These are phyloP conservation scores for Callorhinus ursinus DNA, from an alignment of 2,113 vertebrate species.

Conservation along the genomic window DNA sequence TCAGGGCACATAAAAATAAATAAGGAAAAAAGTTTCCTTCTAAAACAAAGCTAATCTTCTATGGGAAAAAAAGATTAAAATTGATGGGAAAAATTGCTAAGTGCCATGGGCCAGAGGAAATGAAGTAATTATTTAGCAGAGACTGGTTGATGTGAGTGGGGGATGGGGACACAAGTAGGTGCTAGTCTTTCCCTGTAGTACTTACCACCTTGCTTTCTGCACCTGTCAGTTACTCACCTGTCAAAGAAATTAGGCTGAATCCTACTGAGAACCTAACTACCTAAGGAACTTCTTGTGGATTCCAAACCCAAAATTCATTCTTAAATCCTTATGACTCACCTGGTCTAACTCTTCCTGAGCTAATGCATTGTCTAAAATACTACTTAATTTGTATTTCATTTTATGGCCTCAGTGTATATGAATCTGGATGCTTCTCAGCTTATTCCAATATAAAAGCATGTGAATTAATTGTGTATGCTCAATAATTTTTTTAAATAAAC, in stretches of 20 bases:
- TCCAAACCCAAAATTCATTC: not conserved
- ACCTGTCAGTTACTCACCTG: not conserved
- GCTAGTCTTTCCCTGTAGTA: rapidly evolving
- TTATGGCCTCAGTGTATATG: not conserved
- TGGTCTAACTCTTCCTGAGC: not conserved
- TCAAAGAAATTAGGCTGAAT: not conserved
- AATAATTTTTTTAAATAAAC: not conserved
- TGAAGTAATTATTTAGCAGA: not conserved
- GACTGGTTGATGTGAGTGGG: rapidly evolving
- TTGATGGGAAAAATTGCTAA: not conserved
- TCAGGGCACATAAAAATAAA: not conserved
- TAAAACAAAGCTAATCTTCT: not conserved
- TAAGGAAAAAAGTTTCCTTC: not conserved
- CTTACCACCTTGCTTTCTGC: too few relatives aligned
- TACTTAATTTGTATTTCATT: not conserved
- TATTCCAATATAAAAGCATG: not conserved
- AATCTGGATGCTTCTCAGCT: not conserved
- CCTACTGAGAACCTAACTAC: not conserved
- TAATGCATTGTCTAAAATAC: not conserved
- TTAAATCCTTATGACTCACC: not conserved
- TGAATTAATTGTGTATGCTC: not conserved
- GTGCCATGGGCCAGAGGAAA: not conserved
- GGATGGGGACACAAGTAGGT: rapidly evolving
- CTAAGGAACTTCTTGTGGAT: not conserved
- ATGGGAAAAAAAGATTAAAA: not conserved